Evolutionary conservation across 2,888 invertebrate species (phyloP).

Genomic region (Gisinianus flammeolus): DNA sequence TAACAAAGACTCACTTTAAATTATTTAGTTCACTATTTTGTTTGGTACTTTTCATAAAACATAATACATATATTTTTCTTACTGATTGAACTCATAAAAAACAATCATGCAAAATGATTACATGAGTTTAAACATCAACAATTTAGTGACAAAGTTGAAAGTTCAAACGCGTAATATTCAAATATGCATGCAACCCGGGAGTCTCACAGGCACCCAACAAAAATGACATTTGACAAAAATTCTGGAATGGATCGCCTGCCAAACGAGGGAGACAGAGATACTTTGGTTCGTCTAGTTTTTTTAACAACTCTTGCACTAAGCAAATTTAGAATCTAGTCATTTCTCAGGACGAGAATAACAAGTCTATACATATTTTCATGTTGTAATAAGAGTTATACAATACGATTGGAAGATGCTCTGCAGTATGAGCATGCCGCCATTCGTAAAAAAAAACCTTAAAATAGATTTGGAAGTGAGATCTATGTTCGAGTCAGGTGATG

Average conservation of each 20-base stretch:
- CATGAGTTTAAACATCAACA: neutral
- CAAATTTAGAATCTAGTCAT: neutral
- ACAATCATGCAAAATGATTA: neutral
- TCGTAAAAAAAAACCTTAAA: constrained; percentile 8
- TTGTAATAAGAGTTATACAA: neutral
- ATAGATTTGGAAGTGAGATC: constrained; percentile 16
- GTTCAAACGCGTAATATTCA: neutral
- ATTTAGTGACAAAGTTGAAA: neutral
- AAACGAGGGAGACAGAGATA: neutral
- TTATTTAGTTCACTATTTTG: no score
- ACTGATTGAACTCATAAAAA: neutral
- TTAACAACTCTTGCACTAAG: neutral
- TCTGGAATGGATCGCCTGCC: neutral
- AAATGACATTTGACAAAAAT: neutral
- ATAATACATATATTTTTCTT: no score
- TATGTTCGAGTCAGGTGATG: constrained; percentile 23
- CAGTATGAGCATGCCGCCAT: constrained; percentile 7
- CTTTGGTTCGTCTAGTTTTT: neutral
- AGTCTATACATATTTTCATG: neutral
- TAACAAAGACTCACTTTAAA: no score
- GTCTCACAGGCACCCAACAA: neutral
- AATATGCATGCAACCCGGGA: neutral
- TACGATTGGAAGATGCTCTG: neutral
- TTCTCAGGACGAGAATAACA: neutral
- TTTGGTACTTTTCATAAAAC: no score